Base-by-base conservation (phyloP, 2,888 invertebrate genomes). In the Stenotaenia linearis region DNA sequence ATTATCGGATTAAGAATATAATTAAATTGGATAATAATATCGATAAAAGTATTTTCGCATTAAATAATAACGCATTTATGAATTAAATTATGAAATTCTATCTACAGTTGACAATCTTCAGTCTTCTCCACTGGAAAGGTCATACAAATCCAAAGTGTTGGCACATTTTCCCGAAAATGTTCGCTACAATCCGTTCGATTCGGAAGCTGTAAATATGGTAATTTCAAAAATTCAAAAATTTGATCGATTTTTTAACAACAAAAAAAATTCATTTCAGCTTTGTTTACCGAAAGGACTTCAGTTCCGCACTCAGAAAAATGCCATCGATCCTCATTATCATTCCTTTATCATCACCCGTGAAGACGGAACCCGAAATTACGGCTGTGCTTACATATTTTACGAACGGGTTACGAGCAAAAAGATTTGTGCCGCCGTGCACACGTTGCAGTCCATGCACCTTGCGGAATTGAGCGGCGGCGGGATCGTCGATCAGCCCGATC, bases 281-380 rank as follows among this genome's bases (percentile, higher is more conserved):
- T 96, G 96, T 86, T 89, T 98, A 85, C 98, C 98, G 80, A 93
- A 93, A 87, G 98, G 98, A 69, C 88, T 99, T 79, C 92, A 93
- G 84, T 98, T 99, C 88, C 92, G 95, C 82, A 98, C 97, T 12
- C 97, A 98, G 86, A 96, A 95, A 87, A 95, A 97, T 87, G 89
- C 90, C 74, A 88, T 91, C 79, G 93, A 94, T 83, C 93, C 97
- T 12, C 91, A 90, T 85, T 97, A 98, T 87, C 99, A 99, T 88
- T 95, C 97, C 76, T 99, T 98, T 89, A 92, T 98, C 79, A 95
- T 98, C 81, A 98, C 98, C 15, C 90, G 94, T 84, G 98, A 98
- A 89, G 97, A 99, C 90, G 98, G 98, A 79, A 93, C 93, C 83
- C 90, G 97, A 83, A 92, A 93, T 83, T 97, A 96, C 88, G 99